phyloP scores from a whole-genome alignment of 2,797 vertebrate species.

The Pipistrellus pipistrellus region DNA sequence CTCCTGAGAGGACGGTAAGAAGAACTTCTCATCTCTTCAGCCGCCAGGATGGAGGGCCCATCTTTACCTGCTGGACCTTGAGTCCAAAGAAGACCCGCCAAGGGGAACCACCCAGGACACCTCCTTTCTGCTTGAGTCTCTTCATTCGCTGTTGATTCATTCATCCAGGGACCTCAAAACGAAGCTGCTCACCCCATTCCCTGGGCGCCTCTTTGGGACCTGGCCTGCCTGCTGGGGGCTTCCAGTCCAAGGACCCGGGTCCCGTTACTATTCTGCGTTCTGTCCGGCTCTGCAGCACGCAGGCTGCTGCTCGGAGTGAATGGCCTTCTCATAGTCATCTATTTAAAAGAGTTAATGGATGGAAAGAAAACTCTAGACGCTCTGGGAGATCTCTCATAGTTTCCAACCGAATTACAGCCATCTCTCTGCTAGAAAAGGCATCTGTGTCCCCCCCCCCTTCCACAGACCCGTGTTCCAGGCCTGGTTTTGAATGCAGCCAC shows the following conservation, averaged over 20 bases:
- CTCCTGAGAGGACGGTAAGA: neutral
- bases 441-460: neutral
- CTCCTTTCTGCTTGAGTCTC: neutral
- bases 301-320: neutral
- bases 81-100: neutral
- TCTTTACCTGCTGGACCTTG: neutral
- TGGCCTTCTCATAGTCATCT: neutral
- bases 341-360: neutral
- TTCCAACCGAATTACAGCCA: neutral
- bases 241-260: neutral
- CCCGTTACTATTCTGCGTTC: fast-evolving
- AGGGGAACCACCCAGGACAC: neutral
- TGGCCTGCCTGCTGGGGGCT: neutral
- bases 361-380: slow-evolving; percentile 18
- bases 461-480: neutral
- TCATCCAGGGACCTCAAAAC: neutral
- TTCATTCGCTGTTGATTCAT: neutral
- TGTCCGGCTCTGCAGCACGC: neutral
- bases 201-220: neutral
- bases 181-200: neutral
- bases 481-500: neutral
- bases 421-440: slow-evolving; percentile 17
- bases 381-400: neutral
- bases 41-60: neutral
- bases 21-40: neutral